These are phyloP conservation scores for Dasyornis broadbenti DNA, from an alignment of 2,113 vertebrate species.

Conservation along the genomic window DNA sequence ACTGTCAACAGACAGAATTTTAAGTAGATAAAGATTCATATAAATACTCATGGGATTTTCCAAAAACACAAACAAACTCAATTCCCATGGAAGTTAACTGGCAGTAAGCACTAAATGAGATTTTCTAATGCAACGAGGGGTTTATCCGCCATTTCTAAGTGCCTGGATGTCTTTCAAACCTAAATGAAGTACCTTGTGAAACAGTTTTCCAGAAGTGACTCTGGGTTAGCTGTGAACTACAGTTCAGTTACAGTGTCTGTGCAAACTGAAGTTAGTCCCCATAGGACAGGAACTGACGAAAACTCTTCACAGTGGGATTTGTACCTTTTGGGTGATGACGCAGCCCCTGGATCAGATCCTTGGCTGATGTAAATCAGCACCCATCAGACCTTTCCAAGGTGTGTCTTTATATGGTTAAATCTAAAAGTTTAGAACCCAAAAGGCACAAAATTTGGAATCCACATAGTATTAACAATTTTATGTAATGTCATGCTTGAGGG, in stretches of 20 bases:
- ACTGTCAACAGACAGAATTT: neutral
- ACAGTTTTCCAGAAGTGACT: neutral
- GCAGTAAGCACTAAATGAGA: neutral
- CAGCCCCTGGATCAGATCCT: neutral
- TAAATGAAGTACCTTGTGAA: neutral
- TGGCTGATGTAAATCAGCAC: neutral
- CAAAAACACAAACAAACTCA: neutral
- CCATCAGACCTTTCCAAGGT: neutral
- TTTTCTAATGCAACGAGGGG: neutral
- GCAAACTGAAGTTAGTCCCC: neutral
- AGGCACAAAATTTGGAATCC: neutral
- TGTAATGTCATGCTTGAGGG: neutral
- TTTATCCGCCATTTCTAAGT: neutral
- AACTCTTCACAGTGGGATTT: neutral
- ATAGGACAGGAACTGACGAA: neutral
- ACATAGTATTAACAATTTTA: neutral
- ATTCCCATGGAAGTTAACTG: neutral
- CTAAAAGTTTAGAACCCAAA: neutral
- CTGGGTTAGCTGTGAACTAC: neutral
- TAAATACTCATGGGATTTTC: neutral
- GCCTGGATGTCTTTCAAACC: neutral
- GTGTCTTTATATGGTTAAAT: neutral
- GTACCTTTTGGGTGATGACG: rapidly evolving
- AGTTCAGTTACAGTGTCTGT: neutral
- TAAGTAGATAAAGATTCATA: neutral